Evolutionary conservation across 2,888 invertebrate species (phyloP), one percentile per base, ranked within the genome.

Genomic region (Stenoptilia bipunctidactyla): DNA sequence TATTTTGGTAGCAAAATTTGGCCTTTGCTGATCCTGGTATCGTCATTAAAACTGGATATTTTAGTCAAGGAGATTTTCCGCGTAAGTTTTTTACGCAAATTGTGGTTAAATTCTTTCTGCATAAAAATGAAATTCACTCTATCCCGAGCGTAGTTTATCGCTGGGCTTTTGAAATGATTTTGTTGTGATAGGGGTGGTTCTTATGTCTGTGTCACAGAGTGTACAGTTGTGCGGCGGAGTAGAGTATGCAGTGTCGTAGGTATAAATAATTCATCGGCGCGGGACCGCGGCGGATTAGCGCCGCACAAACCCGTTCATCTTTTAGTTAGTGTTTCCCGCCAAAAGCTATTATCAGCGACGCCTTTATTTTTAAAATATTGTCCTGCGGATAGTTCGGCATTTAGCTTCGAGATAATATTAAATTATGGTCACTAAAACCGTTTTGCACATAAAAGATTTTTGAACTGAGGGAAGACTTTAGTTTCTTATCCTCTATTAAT

Each of bases 181-280:
- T 25, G 5, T 5, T 25, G 25, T 25, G 25, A 5, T 5, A 9
- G 25, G 25, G 9, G 25, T 25, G 25, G 9, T 9, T 25, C 25
- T 25, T 25, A 25, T 5, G 5, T 5, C 25, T 5, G 5, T 9
- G 25, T 6, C 25, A 25, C 9, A 25, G 25, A 25, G 25, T 25
- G 25, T 6, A 9, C 5, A 25, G 9, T 25, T 9, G 25, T 9
- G 25, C 25, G 9, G 25, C 5, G 9, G 25, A n/a, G n/a, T n/a
- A n/a, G 25, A 25, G 25, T 9, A 25, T 25, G 5, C 25, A 5
- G 9, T 25, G 25, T n/a, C n/a, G 25, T 25, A 25, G 25, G 33
- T 45, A 55, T 57, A 57, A 55, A 57, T 57, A 55, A 57, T 57
- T 57, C 52, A 57, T 55, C 47, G 33, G 45, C 47, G 30, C 5